A percentile compares a stretch with the other conserved stretches of the same genome.
These are phyloP conservation scores for Pempheris klunzingeri DNA, from an alignment of 2,797 vertebrate species.

Conservation along the genomic window DNA sequence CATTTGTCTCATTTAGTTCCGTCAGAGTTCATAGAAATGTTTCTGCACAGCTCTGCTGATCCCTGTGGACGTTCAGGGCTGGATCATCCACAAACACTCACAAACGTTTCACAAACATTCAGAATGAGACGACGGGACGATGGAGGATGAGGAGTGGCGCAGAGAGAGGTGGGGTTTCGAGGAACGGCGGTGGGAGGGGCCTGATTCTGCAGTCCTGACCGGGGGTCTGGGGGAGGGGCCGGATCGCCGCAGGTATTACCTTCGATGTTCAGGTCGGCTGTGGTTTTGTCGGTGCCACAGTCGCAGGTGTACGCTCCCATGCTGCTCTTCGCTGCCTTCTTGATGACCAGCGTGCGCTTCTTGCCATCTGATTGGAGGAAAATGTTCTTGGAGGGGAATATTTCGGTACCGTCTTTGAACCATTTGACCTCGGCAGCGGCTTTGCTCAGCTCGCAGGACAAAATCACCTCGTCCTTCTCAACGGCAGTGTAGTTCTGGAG, in stretches of 20 bases:
- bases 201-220: constrained; percentile 25
- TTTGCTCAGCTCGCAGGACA: constrained; percentile 97
- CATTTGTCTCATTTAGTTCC: constrained; percentile 3
- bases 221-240: background rate
- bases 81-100: constrained; percentile 26
- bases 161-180: background rate
- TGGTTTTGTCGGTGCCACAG: constrained; percentile 95
- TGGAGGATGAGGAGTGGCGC: background rate
- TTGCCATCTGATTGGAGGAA: constrained; percentile 88
- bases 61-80: background rate
- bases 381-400: constrained; percentile 92
- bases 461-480: constrained; percentile 93
- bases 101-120: constrained; percentile 17
- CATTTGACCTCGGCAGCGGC: constrained; percentile 91
- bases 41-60: constrained; percentile 4
- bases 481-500: constrained; percentile 95
- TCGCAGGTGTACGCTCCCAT: constrained; percentile 93
- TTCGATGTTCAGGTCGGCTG: constrained; percentile 93
- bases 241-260: constrained; percentile 74
- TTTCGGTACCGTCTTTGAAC: constrained; percentile 93
- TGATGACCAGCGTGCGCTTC: constrained; percentile 91
- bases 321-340: constrained; percentile 89
- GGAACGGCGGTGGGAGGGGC: background rate
- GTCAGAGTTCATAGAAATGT: constrained; percentile 11
- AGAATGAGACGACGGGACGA: constrained; percentile 16